Evolutionary conservation across 1,140 invertebrate genomes (phyloP).

Genomic region (Drosophila triauraria): DNA sequence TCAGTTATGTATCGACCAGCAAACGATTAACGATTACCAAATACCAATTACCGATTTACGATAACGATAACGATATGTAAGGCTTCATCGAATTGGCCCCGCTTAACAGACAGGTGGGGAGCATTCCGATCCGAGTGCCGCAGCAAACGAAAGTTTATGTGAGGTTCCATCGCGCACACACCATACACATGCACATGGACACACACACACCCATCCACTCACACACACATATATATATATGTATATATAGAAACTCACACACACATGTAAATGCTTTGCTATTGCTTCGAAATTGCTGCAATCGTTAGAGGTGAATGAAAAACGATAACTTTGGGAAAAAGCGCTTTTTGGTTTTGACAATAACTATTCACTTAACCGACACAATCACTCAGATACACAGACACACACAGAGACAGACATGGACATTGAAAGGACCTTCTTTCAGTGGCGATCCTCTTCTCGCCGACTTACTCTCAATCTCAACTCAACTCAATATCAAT

Average conservation of each 20-base stretch:
- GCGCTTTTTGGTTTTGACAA: slow-evolving; percentile 37
- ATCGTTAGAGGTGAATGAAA: slow-evolving; percentile 37
- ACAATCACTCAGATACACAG: slow-evolving; percentile 11
- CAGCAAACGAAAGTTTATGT: slow-evolving; percentile 38
- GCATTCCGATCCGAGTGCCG: slow-evolving; percentile 20
- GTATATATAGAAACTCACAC: slow-evolving; percentile 18
- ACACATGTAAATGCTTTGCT: slow-evolving; percentile 56
- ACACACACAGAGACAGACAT: slow-evolving; percentile 16
- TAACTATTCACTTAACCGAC: slow-evolving; percentile 16
- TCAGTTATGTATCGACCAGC: slow-evolving; percentile 39
- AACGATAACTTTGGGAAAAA: slow-evolving; percentile 41
- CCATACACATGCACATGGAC: slow-evolving; percentile 28
- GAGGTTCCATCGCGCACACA: slow-evolving; percentile 73
- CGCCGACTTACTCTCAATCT: slow-evolving; percentile 49
- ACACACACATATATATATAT: slow-evolving; percentile 15
- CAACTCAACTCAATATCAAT: slow-evolving; percentile 7
- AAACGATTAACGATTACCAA: slow-evolving; percentile 32
- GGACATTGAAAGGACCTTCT: slow-evolving; percentile 26
- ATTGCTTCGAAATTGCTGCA: slow-evolving; percentile 61
- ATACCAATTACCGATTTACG: slow-evolving; percentile 21
- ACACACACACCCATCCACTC: slow-evolving; percentile 22
- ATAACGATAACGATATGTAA: slow-evolving; percentile 35
- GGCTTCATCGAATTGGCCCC: slow-evolving; percentile 29
- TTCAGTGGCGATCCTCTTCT: slow-evolving; percentile 34
- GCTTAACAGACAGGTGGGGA: slow-evolving; percentile 25